Percentiles rank a stretch among this genome's conserved stretches.
These are phyloP conservation scores for Ammodytes marinus DNA, from an alignment of 2,113 vertebrate genomes.

Conservation along the genomic window DNA sequence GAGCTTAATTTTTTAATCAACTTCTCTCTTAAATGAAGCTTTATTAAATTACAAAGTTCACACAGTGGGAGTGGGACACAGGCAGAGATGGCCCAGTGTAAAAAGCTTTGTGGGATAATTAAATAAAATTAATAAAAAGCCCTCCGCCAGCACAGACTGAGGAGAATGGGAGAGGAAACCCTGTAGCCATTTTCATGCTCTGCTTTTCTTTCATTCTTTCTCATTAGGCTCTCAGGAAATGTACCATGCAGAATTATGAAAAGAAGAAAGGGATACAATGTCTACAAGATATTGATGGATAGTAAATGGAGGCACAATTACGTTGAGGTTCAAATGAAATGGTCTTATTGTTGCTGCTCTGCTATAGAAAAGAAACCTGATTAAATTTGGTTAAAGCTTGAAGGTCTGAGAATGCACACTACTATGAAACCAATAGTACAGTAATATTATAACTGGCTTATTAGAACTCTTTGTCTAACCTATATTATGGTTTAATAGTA, in stretches of 20 bases:
- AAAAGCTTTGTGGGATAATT: constrained; percentile 85
- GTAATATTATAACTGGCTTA: neutral
- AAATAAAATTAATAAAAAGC: constrained; percentile 87
- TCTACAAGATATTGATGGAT: constrained; percentile 61
- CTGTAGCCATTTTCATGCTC: constrained; percentile 77
- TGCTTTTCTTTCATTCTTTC: constrained; percentile 74
- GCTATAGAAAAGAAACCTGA: constrained; percentile 26
- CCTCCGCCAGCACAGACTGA: constrained; percentile 54
- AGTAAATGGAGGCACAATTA: constrained; percentile 46
- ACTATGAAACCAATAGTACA: neutral
- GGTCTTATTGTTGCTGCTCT: constrained; percentile 39
- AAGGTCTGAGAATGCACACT: neutral
- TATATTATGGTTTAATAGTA: neutral
- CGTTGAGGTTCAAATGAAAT: constrained; percentile 46
- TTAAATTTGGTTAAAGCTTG: constrained; percentile 6
- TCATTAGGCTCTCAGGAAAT: constrained; percentile 79
- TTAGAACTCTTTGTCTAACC: neutral
- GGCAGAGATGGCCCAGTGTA: constrained; percentile 66
- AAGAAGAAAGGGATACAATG: constrained; percentile 67
- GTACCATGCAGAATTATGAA: constrained; percentile 67
- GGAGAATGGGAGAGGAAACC: constrained; percentile 74
- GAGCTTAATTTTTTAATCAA: constrained; percentile 90
- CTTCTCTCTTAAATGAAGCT: constrained; percentile 86
- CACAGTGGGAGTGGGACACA: constrained; percentile 82
- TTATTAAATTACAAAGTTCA: constrained; percentile 89